Evolutionary conservation across 2,888 invertebrate genomes (phyloP), one percentile per base, ranked within the genome.

Genomic region (Folsomia candida): DNA sequence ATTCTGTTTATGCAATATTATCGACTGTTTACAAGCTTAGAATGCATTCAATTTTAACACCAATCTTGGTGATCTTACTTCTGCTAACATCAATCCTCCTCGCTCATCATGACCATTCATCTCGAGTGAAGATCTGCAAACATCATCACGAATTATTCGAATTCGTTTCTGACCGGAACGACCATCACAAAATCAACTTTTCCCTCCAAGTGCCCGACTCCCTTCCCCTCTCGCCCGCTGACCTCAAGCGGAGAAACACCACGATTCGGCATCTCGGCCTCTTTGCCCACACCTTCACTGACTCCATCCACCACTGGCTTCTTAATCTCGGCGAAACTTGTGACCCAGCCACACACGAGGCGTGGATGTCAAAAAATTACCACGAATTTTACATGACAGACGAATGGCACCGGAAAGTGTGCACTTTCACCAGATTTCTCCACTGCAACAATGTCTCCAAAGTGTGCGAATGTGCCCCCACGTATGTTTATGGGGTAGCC

Each of bases 381-480:
- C n/a, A 20, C n/a, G 57, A 57, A 9, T 20, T n/a, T n/a, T 57
- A 57, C 57, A 22, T 20, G 24, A 57, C 9, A 6, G 20, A n/a
- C 20, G n/a, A 57, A 22, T 57, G 57, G 57, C n/a, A 20, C 24
- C 4, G n/a, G 24, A 57, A 57, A 57, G 24, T 57, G 4, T 57
- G 57, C 24, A 57, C n/a, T n/a, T 57, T 57, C n/a, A n/a, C 24
- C 57, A 6, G 57, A 4, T 57, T 57, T n/a, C 57, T 57, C 20
- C 20, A 57, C 57, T 57, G 57, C 57, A 57, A 57, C n/a, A 4
- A 6, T n/a, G 24, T 9, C 24, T 9, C 9, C n/a, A 57, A 57
- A 57, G 24, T n/a, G 4, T 57, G 57, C 24, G 57, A 57, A 57
- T 57, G 57, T 57, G 57, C 57, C 6, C 57, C 57, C 6, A 57